phyloP scores from a whole-genome alignment of 2,888 invertebrate genomes.

The Caenorhabditis doughertyi region DNA sequence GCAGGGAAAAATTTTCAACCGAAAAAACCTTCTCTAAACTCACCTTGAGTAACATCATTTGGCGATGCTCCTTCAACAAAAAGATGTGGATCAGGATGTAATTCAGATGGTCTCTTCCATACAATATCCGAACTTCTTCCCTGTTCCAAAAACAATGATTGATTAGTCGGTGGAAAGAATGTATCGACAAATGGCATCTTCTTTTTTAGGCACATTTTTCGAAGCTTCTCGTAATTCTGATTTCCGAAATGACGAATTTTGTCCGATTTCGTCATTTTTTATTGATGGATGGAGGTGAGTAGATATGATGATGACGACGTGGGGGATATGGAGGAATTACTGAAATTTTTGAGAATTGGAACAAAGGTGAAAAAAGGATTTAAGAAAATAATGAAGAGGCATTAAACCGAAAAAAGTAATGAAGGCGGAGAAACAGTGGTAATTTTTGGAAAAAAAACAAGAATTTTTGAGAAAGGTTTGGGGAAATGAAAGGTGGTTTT shows the following conservation, averaged over 20 bases:
- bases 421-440: no score
- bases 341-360: background rate
- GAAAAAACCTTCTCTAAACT: no score
- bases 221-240: slow-evolving; percentile 70
- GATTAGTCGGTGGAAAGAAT: slow-evolving; percentile 84
- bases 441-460: no score
- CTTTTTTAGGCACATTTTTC: slow-evolving; percentile 69
- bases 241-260: slow-evolving; percentile 66
- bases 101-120: slow-evolving; percentile 84
- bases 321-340: slow-evolving; percentile 5
- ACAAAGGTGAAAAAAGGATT: no score
- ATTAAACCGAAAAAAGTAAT: no score
- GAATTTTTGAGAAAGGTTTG: no score
- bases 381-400: background rate
- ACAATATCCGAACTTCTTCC: slow-evolving; percentile 82
- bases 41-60: slow-evolving; percentile 85
- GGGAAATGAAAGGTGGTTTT: no score
- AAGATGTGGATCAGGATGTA: slow-evolving; percentile 84
- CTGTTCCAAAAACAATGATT: slow-evolving; percentile 83
- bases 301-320: background rate
- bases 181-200: slow-evolving; percentile 83
- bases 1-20: no score
- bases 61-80: slow-evolving; percentile 84
- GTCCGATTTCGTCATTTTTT: slow-evolving; percentile 46
- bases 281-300: background rate